A percentile compares a stretch with the other conserved stretches of the same genome.
Conservation (phyloP, 2,113 vertebrate genomes). For the Zosterops borbonicus region DNA sequence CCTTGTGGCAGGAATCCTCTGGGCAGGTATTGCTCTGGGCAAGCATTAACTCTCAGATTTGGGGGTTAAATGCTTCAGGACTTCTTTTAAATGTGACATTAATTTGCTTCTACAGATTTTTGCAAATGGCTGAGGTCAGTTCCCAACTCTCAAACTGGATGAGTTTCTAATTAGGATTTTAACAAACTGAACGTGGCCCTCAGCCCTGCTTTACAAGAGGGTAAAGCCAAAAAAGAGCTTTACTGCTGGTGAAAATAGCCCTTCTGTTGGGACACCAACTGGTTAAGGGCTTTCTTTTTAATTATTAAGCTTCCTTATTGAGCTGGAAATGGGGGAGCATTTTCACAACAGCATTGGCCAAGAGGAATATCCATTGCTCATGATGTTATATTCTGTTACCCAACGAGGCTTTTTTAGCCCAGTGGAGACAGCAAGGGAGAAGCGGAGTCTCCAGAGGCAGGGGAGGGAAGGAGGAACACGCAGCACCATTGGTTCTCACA, state of each 20-base stretch:
- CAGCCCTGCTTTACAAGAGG: background rate
- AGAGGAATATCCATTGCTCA: constrained; percentile 62
- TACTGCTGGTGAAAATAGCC: background rate
- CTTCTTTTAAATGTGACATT: background rate
- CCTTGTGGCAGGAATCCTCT: background rate
- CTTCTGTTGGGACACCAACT: background rate
- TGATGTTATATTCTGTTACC: constrained; percentile 43
- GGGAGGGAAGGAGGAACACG: constrained; percentile 75
- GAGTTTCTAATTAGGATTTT: background rate
- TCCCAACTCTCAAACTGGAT: background rate
- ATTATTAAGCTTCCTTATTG: constrained; percentile 11
- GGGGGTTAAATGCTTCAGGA: background rate
- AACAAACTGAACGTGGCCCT: background rate
- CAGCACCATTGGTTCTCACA: constrained; percentile 72
- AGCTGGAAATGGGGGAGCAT: constrained; percentile 40
- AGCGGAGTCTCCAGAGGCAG: constrained; percentile 68
- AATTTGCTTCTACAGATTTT: background rate
- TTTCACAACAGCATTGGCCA: constrained; percentile 48
- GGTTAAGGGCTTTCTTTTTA: background rate
- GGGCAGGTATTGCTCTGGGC: background rate
- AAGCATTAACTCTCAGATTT: background rate
- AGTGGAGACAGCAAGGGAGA: constrained; percentile 54
- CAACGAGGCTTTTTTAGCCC: constrained; percentile 57
- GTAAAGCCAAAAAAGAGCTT: background rate
- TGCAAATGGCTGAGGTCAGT: background rate